Evolutionary conservation across 2,113 vertebrate species (phyloP), one percentile per base, ranked within the genome.

Genomic region (Arothron firmamentum): DNA sequence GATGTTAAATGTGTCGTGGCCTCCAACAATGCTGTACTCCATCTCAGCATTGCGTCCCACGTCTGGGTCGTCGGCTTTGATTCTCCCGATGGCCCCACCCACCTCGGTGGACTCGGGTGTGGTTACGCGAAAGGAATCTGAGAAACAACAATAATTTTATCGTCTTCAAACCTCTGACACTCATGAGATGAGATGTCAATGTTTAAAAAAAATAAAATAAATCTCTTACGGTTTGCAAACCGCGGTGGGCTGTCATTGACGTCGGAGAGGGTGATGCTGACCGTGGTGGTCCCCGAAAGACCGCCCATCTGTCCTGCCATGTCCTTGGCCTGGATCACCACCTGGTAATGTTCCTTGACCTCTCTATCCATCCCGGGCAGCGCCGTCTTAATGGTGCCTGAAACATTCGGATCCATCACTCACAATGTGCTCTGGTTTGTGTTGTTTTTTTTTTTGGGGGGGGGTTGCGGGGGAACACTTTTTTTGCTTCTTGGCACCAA

Each of bases 251-350:
- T 98, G 90, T 99, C 91, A 8, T 99, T 98, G 20, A 98, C 94
- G 1, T 99, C 97, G 0, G 93, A 92, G 62, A 98, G 87, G 0
- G 92, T 96, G 90, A 99, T 97, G 89, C 95, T 98, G 88, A 99
- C 94, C 0, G 92, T 96, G 2, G 97, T 94, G 47, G 96, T 98
- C 1, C 96, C 97, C 7, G 96, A 98, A 16, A 98, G 77, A 7
- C 97, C 97, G 0, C 97, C 97, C 95, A 97, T 98, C 87, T 99
- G 97, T 21, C 97, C 97, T 0, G 96, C 97, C 97, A 99, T 99
- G 85, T 99, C 97, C 50, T 98, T 99, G 3, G 96, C 97, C 77
- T 99, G 97, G 80, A 98, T 98, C 62, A 99, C 94, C 52, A 99
- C 96, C 89, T 98, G 95, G 76, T 98, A 99, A n/a, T 94, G 90